Base-by-base conservation (phyloP, 2,888 invertebrate genomes). In the Metallyticus violacea region DNA sequence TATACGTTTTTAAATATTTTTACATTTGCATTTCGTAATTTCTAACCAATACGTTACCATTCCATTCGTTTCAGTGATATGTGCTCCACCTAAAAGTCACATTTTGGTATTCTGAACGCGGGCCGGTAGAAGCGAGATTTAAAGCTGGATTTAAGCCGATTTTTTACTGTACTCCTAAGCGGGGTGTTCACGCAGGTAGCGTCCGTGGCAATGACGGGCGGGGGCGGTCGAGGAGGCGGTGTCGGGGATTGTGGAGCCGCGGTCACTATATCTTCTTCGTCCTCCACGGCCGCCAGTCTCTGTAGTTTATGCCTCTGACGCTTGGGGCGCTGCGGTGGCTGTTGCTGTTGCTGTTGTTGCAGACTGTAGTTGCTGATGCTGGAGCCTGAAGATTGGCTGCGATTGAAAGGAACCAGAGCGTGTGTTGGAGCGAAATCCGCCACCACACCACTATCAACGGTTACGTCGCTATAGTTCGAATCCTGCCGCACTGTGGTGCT, bases 401-500 rank as follows among this genome's bases (percentile, higher is more conserved):
- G 77, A 26, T 76, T 83, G 77, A 84, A 80, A 22, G 84, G 25
- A 1, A 22, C 77, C 1, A 78, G 77, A 77, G 28, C 29, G 22
- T 62, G 40, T 62, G 4, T 15, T 62, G 40, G 40, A 7, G 80
- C 77, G 86, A 89, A 88, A 83, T 90, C 89, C 26, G 90, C 86
- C 9, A 89, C 89, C 7, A 90, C 89, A 7, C 90, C 90, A 81
- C 89, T 89, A 88, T 90, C 90, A 62, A 89, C 90, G 77, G 89
- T 89, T 88, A 87, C 89, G 88, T 89, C 90, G 87, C 89, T 90
- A 88, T 88, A 90, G 89, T 88, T 90, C 25, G 89, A 90, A 89
- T 89, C 90, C 84, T 89, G 90, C 29, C 89, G 89, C 88, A 86
- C 85, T 87, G 89, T 85, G 25, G 86, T 25, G 27, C 87, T 85